A percentile compares a stretch with the other conserved stretches of the same genome.
phyloP scores from a whole-genome alignment of 2,797 vertebrate genomes.

The Chaetophractus vellerosus region DNA sequence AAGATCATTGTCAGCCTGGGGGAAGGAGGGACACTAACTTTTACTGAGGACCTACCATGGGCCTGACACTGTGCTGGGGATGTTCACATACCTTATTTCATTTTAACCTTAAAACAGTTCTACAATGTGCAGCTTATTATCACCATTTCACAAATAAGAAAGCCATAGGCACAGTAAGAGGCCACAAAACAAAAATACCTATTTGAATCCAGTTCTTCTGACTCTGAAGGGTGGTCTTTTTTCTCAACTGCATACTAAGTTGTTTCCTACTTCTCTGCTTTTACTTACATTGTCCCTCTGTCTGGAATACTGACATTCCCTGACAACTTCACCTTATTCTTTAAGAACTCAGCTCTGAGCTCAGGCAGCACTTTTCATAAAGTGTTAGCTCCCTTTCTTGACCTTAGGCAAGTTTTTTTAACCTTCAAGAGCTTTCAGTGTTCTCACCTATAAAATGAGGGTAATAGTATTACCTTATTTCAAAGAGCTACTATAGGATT shows the following conservation, averaged over 20 bases:
- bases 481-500: neutral
- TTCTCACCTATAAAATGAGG: slow-evolving; percentile 36
- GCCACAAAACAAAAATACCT: slow-evolving; percentile 26
- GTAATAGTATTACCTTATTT: neutral
- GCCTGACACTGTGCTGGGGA: neutral
- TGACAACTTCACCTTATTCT: slow-evolving; percentile 32
- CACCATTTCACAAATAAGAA: slow-evolving; percentile 54
- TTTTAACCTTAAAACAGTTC: slow-evolving; percentile 41
- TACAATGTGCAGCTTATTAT: neutral
- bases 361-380: slow-evolving; percentile 24
- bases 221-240: slow-evolving; percentile 66
- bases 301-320: slow-evolving; percentile 5
- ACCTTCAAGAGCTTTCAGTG: neutral
- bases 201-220: slow-evolving; percentile 35
- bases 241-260: neutral
- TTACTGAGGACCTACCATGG: neutral
- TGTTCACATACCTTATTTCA: neutral
- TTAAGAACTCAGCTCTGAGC: slow-evolving; percentile 50
- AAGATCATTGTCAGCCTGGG: neutral
- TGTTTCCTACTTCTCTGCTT: slow-evolving; percentile 29
- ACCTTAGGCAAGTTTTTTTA: slow-evolving; percentile 36
- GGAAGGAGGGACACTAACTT: neutral
- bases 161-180: slow-evolving; percentile 20
- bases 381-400: neutral
- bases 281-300: slow-evolving; percentile 8